Conservation (phyloP, 2,888 invertebrate species). For the Cantharis rustica region DNA sequence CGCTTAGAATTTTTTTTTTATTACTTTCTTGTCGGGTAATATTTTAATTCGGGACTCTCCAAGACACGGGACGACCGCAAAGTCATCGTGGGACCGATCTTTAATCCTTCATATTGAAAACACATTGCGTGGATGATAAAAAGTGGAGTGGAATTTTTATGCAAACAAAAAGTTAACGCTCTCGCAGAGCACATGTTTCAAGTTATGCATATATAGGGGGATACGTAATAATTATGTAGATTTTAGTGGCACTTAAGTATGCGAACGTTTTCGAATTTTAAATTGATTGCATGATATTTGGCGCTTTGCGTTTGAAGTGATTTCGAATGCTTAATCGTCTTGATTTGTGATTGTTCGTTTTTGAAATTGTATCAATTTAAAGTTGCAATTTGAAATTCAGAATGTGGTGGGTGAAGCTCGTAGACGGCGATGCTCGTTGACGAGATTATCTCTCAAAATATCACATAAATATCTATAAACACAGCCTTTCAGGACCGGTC, state of each 20-base stretch:
- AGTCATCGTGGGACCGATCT: not conserved
- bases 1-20: not conserved
- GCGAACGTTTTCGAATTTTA: not conserved
- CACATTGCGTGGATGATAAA: not conserved
- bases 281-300: not conserved
- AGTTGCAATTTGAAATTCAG: constrained; percentile 26
- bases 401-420: constrained; percentile 27
- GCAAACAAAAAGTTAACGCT: not conserved
- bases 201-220: not conserved
- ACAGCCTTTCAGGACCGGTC: constrained; percentile 50
- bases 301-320: constrained; percentile 2
- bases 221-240: not conserved
- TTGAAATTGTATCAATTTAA: constrained; percentile 18
- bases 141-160: not conserved
- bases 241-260: not conserved
- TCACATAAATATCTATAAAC: constrained; percentile 55
- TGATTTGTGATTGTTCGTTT: constrained; percentile 12
- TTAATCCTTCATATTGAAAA: not conserved
- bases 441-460: constrained; percentile 47
- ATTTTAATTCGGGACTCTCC: not conserved
- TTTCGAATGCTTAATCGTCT: constrained; percentile 17
- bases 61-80: not conserved
- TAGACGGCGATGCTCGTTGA: constrained; percentile 33
- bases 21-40: not conserved
- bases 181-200: not conserved